A percentile compares a stretch with the other conserved stretches of the same genome.
Evolutionary conservation across 1,140 invertebrate species (phyloP).

Genomic region (Cydia fagiglandana): DNA sequence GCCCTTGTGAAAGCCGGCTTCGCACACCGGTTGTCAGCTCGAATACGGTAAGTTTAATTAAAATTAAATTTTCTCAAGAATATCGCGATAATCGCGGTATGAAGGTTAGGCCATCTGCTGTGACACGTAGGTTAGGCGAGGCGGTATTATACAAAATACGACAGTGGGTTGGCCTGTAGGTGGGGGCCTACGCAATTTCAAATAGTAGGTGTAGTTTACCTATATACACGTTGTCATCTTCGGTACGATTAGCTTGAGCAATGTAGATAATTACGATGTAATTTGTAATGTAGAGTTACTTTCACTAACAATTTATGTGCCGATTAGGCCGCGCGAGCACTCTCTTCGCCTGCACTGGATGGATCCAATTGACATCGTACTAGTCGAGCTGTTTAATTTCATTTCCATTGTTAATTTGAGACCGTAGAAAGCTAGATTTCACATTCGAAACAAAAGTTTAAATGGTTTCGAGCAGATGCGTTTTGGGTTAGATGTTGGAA

Average conservation of each 20-base stretch:
- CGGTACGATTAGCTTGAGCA: conserved; percentile 49
- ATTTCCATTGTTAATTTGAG: not conserved
- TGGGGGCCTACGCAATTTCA: conserved; percentile 64
- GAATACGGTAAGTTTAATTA: conserved; percentile 58
- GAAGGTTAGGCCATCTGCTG: conserved; percentile 52
- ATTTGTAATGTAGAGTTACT: conserved; percentile 20
- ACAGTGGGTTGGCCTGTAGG: conserved; percentile 66
- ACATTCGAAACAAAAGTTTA: not conserved
- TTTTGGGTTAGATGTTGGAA: conserved; percentile 44
- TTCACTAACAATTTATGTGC: conserved; percentile 27
- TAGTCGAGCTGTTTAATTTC: conserved; percentile 13
- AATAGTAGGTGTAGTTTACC: conserved; percentile 68
- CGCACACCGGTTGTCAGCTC: conserved; percentile 43
- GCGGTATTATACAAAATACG: conserved; percentile 63
- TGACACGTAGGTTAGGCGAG: conserved; percentile 64
- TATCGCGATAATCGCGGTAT: conserved; percentile 13
- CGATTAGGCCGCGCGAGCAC: not conserved
- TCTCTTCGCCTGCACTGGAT: conserved; percentile 3
- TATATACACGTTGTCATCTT: conserved; percentile 56
- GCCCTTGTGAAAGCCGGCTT: conserved; percentile 50
- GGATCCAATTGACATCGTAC: conserved; percentile 19
- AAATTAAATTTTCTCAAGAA: conserved; percentile 53
- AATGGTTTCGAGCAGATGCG: conserved; percentile 29
- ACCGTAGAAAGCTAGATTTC: conserved; percentile 2
- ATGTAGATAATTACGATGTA: conserved; percentile 44